Conservation (phyloP, 2,113 vertebrate genomes). For the Megalops atlanticus region DNA sequence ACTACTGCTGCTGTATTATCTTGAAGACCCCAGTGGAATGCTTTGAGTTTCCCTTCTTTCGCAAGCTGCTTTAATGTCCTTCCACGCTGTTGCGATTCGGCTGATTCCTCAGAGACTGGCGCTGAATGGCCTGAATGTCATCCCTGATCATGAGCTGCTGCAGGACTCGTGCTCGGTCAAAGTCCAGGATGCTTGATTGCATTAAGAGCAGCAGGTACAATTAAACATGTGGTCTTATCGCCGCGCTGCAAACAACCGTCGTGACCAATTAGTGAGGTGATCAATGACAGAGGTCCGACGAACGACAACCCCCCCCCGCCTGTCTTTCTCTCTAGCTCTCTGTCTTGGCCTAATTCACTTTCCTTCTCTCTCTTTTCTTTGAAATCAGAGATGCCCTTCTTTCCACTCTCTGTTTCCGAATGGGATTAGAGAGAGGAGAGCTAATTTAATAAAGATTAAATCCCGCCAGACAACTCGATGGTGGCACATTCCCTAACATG, state of each 20-base stretch:
- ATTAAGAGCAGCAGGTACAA: conserved; percentile 56
- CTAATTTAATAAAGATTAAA: conserved; percentile 45
- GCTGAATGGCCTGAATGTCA: background rate
- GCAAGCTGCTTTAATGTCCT: too few relatives aligned
- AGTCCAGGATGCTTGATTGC: conserved; percentile 43
- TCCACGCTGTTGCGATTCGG: too few relatives aligned
- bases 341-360: background rate
- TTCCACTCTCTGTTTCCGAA: conserved; percentile 46
- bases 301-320: background rate
- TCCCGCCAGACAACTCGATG: conserved; percentile 33
- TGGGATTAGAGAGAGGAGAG: conserved; percentile 44
- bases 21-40: background rate
- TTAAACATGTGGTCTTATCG: conserved; percentile 59
- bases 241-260: conserved; percentile 54
- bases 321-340: background rate
- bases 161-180: conserved; percentile 27
- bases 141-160: conserved; percentile 11
- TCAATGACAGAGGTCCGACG: background rate
- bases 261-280: conserved; percentile 55
- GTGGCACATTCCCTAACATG: conserved; percentile 18
- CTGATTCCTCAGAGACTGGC: too few relatives aligned
- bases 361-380: background rate
- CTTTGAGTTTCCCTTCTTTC: too few relatives aligned
- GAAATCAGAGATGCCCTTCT: conserved; percentile 47
- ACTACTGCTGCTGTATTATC: background rate